Conservation (phyloP, 2,888 invertebrate genomes). For the Xestoiulus laeticollis region DNA sequence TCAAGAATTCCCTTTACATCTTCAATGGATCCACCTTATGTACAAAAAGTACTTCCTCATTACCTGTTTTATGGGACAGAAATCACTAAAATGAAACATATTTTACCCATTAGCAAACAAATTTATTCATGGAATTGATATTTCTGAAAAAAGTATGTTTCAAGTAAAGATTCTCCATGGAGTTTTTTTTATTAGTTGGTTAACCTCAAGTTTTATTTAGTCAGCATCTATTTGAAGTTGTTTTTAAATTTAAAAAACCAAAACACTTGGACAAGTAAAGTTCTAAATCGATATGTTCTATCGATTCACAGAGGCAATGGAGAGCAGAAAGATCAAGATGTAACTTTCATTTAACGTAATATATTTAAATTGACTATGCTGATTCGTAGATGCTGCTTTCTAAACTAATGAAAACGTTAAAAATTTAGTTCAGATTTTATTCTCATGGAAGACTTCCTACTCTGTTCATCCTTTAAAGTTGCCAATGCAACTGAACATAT, state of each 20-base stretch:
- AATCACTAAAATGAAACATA: neutral
- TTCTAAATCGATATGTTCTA: too few species aligned
- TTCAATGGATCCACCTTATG: conserved; percentile 15
- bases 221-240: neutral
- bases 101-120: neutral
- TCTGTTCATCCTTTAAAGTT: neutral
- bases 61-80: neutral
- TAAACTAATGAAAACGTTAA: too few species aligned
- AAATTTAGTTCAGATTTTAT: too few species aligned
- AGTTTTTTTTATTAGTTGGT: neutral
- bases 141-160: neutral
- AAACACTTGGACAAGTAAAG: too few species aligned
- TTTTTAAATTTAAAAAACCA: neutral
- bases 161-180: neutral
- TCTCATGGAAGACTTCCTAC: too few species aligned
- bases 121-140: neutral
- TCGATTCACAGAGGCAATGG: too few species aligned
- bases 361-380: too few species aligned
- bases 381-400: too few species aligned
- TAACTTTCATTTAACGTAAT: too few species aligned
- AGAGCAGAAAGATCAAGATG: too few species aligned
- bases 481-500: neutral
- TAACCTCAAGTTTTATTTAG: neutral
- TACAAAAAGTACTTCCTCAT: neutral
- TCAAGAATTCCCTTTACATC: neutral